Evolutionary conservation across 1,140 invertebrate genomes (phyloP).

Genomic region (Pristionchus pacificus): DNA sequence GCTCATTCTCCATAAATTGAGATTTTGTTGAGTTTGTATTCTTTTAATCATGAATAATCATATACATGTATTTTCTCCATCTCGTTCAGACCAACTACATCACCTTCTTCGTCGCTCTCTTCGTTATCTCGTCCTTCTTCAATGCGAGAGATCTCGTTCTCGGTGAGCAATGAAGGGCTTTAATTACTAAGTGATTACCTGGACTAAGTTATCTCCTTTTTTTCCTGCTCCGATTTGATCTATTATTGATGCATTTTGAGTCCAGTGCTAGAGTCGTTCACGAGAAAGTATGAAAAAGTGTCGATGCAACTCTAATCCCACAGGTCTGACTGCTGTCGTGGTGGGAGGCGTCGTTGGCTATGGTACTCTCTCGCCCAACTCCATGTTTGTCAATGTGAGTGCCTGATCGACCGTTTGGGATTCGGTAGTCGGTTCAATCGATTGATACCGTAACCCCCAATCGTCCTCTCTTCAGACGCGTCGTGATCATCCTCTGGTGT

Average conservation of each 20-base stretch:
- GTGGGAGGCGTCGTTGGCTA: not conserved
- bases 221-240: not conserved
- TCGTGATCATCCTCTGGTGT: conserved; percentile 26
- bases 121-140: conserved; percentile 17
- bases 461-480: conserved; percentile 25
- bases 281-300: not conserved
- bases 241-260: not conserved
- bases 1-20: not conserved
- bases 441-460: no score
- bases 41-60: no score
- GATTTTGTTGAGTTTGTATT: no score
- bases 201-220: no score
- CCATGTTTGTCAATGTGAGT: not conserved
- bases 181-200: no score
- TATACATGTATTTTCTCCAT: no score
- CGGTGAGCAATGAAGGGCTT: not conserved
- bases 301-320: not conserved
- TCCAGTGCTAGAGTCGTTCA: not conserved
- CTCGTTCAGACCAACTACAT: conserved; percentile 24
- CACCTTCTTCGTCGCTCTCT: not conserved
- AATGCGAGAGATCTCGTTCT: conserved; percentile 12
- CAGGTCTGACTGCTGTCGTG: not conserved
- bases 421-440: no score
- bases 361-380: not conserved
- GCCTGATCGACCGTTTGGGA: not conserved